Evolutionary conservation across 2,113 vertebrate genomes (phyloP).

Genomic region (Manacus vitellinus): DNA sequence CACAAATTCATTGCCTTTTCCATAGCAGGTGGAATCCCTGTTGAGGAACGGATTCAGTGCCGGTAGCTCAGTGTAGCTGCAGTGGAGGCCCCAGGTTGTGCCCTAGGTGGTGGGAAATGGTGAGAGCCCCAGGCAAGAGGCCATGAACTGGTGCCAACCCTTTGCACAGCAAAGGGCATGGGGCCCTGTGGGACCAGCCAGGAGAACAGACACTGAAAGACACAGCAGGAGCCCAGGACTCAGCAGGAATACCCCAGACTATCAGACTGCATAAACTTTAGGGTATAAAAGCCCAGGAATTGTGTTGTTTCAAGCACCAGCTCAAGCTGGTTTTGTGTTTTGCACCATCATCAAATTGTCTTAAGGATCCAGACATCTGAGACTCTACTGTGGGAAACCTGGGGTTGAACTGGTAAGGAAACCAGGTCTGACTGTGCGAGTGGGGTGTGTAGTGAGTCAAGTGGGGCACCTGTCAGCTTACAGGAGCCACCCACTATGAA

Average conservation of each 20-base stretch:
- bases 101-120: neutral
- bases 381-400: neutral
- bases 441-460: neutral
- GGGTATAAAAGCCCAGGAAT: neutral
- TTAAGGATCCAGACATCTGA: neutral
- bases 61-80: neutral
- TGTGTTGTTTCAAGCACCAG: neutral
- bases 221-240: neutral
- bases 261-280: neutral
- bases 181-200: neutral
- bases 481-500: neutral
- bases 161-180: neutral
- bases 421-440: neutral
- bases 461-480: rapidly evolving
- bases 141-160: neutral
- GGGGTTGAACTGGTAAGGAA: neutral
- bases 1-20: too few species aligned
- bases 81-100: neutral
- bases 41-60: neutral
- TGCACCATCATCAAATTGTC: neutral
- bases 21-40: neutral
- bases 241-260: neutral
- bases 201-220: neutral
- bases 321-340: neutral
- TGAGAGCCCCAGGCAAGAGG: neutral